A percentile compares a stretch with the other conserved stretches of the same genome.
phyloP scores from a whole-genome alignment of 64 coral and sea anemone genomes.

The Stichodactyla mertensii region DNA sequence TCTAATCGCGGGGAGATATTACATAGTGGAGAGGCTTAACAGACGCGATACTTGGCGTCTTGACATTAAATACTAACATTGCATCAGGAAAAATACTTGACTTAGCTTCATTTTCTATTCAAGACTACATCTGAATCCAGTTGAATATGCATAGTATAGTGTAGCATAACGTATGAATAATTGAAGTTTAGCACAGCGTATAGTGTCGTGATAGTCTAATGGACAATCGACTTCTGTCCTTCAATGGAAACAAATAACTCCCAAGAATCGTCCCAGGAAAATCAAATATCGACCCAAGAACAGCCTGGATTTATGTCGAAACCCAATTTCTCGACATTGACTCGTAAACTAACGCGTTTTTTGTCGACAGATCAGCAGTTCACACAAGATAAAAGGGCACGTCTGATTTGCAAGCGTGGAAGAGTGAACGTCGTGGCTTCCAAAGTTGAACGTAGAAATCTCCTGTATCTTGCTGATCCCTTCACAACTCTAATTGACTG shows the following conservation, averaged over 20 bases:
- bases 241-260: not conserved
- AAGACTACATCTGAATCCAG: not conserved
- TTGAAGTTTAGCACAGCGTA: not conserved
- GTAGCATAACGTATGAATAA: not conserved
- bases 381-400: not conserved
- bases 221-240: not conserved
- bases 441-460: constrained; percentile 54
- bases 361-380: constrained; percentile 9
- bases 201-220: not conserved
- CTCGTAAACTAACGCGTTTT: not conserved
- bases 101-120: not conserved
- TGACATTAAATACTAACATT: not conserved
- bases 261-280: not conserved
- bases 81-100: not conserved
- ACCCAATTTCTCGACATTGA: not conserved
- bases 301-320: not conserved
- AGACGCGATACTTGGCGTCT: not conserved
- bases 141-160: not conserved
- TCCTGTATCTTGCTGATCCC: constrained; percentile 66
- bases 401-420: constrained; percentile 76
- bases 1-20: not conserved
- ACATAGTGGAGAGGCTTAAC: not conserved
- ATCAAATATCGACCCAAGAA: not conserved
- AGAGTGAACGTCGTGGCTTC: constrained; percentile 47
- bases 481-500: constrained; percentile 84